A percentile compares a stretch with the other conserved stretches of the same genome.
Evolutionary conservation across 1,140 invertebrate species (phyloP).

Genomic region (Drosophila sechellia): DNA sequence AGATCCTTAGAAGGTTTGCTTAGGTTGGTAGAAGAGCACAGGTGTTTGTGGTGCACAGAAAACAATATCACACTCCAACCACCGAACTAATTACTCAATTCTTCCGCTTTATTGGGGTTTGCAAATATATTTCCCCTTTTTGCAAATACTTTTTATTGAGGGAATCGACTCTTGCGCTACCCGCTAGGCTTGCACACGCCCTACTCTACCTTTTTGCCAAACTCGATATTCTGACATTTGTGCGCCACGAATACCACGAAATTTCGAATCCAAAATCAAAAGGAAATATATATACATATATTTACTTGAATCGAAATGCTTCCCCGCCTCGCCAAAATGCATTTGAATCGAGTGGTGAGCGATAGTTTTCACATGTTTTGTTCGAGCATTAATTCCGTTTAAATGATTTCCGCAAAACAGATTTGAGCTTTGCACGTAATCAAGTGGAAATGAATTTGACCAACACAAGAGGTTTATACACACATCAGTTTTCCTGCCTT

Average conservation of each 20-base stretch:
- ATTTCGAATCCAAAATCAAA: neutral
- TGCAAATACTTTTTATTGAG: neutral
- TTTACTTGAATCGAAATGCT: conserved; percentile 6
- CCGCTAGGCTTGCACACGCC: conserved; percentile 62
- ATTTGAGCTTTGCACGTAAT: conserved; percentile 68
- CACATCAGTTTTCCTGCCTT: conserved; percentile 7
- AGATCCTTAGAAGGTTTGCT: neutral
- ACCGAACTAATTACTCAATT: conserved; percentile 36
- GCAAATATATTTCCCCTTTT: neutral
- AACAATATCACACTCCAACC: conserved; percentile 4
- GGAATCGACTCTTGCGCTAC: conserved; percentile 24
- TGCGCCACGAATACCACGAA: conserved; percentile 14
- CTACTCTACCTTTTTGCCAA: conserved; percentile 73
- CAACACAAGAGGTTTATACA: conserved; percentile 71
- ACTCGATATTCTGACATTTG: conserved; percentile 53
- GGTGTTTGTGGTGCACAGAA: neutral
- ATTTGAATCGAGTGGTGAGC: conserved; percentile 26
- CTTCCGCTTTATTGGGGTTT: neutral
- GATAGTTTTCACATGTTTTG: conserved; percentile 83
- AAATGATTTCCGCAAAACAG: conserved; percentile 73
- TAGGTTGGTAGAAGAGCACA: neutral
- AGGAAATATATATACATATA: conserved; percentile 4
- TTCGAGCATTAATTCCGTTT: conserved; percentile 79
- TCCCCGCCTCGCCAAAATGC: conserved; percentile 9
- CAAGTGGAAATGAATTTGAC: conserved; percentile 81